Conservation (phyloP, 1,140 invertebrate species). For the Eupristina koningsbergeri region DNA sequence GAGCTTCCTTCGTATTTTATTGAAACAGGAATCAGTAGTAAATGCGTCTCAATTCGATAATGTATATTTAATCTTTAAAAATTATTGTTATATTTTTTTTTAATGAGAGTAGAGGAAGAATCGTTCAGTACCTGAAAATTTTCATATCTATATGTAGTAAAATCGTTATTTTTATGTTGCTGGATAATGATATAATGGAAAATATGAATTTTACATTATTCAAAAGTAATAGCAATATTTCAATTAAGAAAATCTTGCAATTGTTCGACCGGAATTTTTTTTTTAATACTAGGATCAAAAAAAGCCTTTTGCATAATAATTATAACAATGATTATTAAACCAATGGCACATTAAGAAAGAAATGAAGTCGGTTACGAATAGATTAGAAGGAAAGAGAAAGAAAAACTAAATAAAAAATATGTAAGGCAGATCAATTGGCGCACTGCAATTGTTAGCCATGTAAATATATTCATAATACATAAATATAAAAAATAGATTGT, state of each 20-base stretch:
- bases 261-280: conserved; percentile 39
- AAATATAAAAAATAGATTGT: conserved; percentile 48
- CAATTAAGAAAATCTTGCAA: conserved; percentile 27
- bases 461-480: conserved; percentile 53
- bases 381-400: not conserved
- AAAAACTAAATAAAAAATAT: conserved; percentile 35
- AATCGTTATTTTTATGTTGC: conserved; percentile 27
- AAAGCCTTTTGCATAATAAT: conserved; percentile 23
- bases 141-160: conserved; percentile 35
- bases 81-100: conserved; percentile 17
- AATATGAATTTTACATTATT: not conserved
- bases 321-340: conserved; percentile 14
- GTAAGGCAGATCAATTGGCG: conserved; percentile 19
- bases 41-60: not conserved
- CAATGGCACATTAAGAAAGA: conserved; percentile 16
- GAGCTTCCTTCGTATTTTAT: conserved; percentile 30
- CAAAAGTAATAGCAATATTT: conserved; percentile 6
- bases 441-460: conserved; percentile 52
- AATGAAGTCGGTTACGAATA: not conserved
- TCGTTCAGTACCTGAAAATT: conserved; percentile 47
- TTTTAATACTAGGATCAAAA: conserved; percentile 34
- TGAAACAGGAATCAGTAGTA: not conserved
- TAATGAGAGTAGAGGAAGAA: conserved; percentile 12
- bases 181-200: conserved; percentile 2
- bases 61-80: conserved; percentile 14